Conservation (phyloP, 2,888 invertebrate species). For the Deroplatys truncata region DNA sequence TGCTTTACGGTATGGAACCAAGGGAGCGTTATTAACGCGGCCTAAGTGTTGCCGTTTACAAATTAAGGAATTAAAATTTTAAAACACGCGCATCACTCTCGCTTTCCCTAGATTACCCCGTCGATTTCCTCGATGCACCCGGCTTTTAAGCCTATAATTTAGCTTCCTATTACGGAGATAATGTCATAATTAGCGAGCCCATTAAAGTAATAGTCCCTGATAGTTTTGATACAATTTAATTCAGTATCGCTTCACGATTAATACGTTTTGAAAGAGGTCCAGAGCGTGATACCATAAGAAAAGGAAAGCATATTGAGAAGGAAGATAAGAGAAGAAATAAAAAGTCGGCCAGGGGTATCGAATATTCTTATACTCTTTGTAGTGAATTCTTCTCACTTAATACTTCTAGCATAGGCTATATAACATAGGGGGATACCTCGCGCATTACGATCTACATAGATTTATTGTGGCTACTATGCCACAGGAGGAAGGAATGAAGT, state of each 20-base stretch:
- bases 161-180: background rate
- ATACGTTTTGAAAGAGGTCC: background rate
- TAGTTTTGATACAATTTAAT: conserved; percentile 3
- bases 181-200: conserved; percentile 13
- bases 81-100: background rate
- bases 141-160: conserved; percentile 8
- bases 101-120: background rate
- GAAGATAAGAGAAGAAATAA: background rate
- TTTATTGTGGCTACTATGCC: too few relatives aligned
- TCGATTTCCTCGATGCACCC: background rate
- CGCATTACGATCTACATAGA: too few relatives aligned
- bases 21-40: background rate
- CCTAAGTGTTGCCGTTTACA: background rate
- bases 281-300: background rate
- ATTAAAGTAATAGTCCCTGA: background rate
- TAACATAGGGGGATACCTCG: too few relatives aligned
- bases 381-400: too few relatives aligned
- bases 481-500: too few relatives aligned
- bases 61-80: background rate
- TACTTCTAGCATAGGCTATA: too few relatives aligned
- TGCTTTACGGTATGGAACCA: background rate
- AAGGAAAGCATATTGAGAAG: background rate
- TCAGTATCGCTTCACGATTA: background rate
- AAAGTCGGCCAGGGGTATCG: background rate
- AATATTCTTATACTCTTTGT: background rate